These are phyloP conservation scores for Fopius arisanus DNA, from an alignment of 1,140 invertebrate species.

Conservation along the genomic window DNA sequence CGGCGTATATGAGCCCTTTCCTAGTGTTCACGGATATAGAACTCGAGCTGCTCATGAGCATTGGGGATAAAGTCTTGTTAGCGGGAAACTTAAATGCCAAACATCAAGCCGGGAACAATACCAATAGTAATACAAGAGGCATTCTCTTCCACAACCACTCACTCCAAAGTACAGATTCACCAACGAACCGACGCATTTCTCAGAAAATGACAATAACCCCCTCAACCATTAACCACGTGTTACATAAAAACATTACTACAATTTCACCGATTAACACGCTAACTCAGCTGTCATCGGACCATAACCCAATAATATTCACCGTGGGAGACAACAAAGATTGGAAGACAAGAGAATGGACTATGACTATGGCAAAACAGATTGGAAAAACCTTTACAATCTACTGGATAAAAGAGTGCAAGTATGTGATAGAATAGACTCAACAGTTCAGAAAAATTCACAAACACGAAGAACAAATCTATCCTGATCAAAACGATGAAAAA, in stretches of 20 bases:
- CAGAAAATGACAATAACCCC: background rate
- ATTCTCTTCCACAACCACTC: background rate
- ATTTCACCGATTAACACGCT: background rate
- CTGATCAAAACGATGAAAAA: background rate
- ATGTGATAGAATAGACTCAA: background rate
- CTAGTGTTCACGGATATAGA: background rate
- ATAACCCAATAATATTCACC: background rate
- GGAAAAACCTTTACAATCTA: background rate
- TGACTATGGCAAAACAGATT: background rate
- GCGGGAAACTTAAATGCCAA: slow-evolving; percentile 8
- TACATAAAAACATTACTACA: background rate
- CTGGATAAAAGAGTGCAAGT: background rate
- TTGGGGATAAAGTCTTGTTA: slow-evolving; percentile 1
- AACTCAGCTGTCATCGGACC: background rate
- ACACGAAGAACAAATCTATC: background rate
- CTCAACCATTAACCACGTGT: background rate
- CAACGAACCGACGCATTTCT: background rate
- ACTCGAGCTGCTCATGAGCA: background rate
- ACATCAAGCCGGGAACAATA: background rate
- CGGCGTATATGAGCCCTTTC: background rate
- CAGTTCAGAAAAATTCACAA: background rate
- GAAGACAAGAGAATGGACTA: background rate
- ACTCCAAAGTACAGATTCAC: background rate
- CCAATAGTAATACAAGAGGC: background rate
- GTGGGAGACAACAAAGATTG: background rate